Conservation (phyloP, 2,797 vertebrate species). For the Coracias cyanogaster region DNA sequence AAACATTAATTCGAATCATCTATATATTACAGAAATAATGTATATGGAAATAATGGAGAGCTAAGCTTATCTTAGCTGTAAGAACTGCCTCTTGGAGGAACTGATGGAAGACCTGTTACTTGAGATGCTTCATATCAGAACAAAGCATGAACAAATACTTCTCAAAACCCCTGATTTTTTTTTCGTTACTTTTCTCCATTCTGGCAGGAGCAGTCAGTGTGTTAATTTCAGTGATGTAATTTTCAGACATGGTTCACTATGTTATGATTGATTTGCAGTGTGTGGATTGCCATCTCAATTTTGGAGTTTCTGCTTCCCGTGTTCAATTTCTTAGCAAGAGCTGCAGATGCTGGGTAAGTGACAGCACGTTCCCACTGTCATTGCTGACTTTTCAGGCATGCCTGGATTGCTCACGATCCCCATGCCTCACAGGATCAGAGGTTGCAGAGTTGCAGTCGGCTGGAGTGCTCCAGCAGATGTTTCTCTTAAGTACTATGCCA, state of each 20-base stretch:
- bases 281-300: neutral
- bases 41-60: neutral
- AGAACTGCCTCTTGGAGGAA: neutral
- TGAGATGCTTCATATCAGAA: neutral
- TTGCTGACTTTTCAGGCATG: slow-evolving; percentile 27
- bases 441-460: neutral
- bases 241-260: neutral
- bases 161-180: neutral
- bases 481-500: neutral
- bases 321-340: neutral
- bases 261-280: neutral
- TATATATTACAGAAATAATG: neutral
- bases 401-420: neutral
- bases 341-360: neutral
- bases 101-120: neutral
- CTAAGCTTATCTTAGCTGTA: neutral
- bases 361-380: neutral
- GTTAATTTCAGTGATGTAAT: neutral
- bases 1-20: neutral
- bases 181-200: neutral
- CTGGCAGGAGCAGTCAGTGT: neutral
- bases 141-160: neutral
- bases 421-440: neutral
- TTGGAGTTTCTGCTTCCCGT: neutral
- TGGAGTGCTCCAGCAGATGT: neutral